Base-by-base conservation (phyloP, 2,797 vertebrate species). In the Hyperoplus immaculatus region DNA sequence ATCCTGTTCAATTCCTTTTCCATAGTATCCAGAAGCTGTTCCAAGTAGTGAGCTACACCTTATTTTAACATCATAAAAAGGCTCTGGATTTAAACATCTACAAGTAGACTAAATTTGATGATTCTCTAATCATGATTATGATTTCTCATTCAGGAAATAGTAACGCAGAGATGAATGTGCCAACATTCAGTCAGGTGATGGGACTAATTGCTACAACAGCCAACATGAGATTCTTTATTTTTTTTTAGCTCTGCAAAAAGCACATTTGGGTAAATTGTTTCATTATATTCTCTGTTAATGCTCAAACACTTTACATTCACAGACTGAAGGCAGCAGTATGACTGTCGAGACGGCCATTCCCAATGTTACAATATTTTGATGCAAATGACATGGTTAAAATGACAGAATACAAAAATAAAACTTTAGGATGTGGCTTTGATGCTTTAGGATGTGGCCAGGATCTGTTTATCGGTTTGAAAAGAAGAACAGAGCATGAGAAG, bases 401-500 rank as follows among this genome's bases (percentile, higher is more conserved):
- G 43, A 55, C 11, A 46, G 45, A 46, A 46, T 4, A 16, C 5
- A 4, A 9, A 54, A 55, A 58, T 2, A 12, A 46, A 13, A 64
- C 29, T 29, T 29, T 29, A 29, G 29, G 29, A 29, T 29, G 29
- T 29, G 29, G 29, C 29, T 29, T 29, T 29, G 29, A 29, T 29
- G 29, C 29, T 29, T 29, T 29, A 29, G 29, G 29, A 29, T 29
- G 29, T 29, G 29, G 29, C 29, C 3, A 29, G 29, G 29, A 39
- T 75, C 68, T 11, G 29, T 78, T 72, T 77, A 77, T 66, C 2
- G 71, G 29, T 36, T 79, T 62, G 6, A 74, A 29, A 67, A 69
- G 47, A 29, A 69, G 70, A 46, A 50, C 59, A 59, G 67, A 49
- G 47, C 55, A 4, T 10, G 39, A 74, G 78, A 81, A 83, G 46